Conservation (phyloP, 2,888 invertebrate species). For the Heliconius charithonia region DNA sequence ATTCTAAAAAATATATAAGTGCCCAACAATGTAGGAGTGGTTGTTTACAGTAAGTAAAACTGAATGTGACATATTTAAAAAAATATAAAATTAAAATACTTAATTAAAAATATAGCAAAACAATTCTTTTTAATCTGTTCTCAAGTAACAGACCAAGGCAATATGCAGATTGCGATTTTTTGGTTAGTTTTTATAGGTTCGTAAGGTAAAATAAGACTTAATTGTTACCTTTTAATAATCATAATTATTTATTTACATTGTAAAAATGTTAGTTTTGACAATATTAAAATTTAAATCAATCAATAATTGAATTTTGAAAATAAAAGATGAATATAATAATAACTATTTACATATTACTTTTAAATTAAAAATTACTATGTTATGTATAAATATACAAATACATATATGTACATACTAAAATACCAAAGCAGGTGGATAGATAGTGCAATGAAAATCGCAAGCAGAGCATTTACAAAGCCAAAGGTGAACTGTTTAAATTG, state of each 20-base stretch:
- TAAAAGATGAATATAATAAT: too few relatives aligned
- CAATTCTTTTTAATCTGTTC: slow-evolving; percentile 44
- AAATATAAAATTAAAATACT: background rate
- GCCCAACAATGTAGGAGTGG: background rate
- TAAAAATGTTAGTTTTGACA: slow-evolving; percentile 1
- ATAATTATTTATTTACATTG: slow-evolving; percentile 6
- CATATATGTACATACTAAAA: slow-evolving; percentile 13
- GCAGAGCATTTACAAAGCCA: slow-evolving; percentile 69
- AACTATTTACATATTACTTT: background rate
- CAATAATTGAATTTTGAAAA: too few relatives aligned
- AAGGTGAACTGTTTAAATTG: slow-evolving; percentile 61
- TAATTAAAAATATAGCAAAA: slow-evolving; percentile 1
- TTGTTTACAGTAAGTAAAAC: background rate
- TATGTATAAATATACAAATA: slow-evolving; percentile 8
- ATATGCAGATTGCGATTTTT: slow-evolving; percentile 75
- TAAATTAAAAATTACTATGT: background rate
- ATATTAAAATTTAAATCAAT: background rate
- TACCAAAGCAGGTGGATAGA: slow-evolving; percentile 30
- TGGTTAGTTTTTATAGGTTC: slow-evolving; percentile 41
- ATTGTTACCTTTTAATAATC: slow-evolving; percentile 11
- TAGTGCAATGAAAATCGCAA: slow-evolving; percentile 73
- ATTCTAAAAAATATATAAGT: background rate
- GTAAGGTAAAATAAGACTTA: slow-evolving; percentile 8
- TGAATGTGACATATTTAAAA: background rate
- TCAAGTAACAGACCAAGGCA: slow-evolving; percentile 81